These are phyloP conservation scores for Zosterops japonicus DNA, from an alignment of 2,113 vertebrate species.

Conservation along the genomic window DNA sequence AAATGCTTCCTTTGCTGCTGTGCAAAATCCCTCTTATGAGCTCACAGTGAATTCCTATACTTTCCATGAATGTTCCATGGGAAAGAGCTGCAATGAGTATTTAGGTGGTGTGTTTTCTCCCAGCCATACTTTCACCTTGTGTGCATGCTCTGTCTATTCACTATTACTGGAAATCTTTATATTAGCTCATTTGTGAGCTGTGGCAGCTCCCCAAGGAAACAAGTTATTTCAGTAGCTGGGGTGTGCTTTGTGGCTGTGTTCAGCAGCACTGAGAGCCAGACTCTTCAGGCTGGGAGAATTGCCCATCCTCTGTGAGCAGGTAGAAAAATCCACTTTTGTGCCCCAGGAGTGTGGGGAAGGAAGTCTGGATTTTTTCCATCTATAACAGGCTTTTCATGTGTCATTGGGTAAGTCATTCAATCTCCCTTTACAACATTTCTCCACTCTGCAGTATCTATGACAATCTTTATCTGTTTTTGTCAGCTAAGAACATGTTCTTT, in stretches of 20 bases:
- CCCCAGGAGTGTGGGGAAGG: neutral
- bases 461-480: neutral
- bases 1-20: neutral
- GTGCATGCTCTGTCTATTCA: neutral
- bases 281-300: neutral
- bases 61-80: neutral
- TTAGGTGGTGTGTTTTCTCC: neutral
- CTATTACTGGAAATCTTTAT: neutral
- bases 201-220: neutral
- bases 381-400: neutral
- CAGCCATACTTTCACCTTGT: neutral
- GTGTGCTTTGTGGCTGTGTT: neutral
- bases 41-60: fast-evolving
- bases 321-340: neutral
- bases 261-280: neutral
- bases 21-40: neutral
- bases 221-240: neutral
- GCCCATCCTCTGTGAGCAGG: neutral
- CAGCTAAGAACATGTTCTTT: neutral
- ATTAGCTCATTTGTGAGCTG: neutral
- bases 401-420: neutral
- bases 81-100: neutral
- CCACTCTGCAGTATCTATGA: neutral
- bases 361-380: neutral
- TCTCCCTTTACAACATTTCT: neutral